Evolutionary conservation across 2,113 vertebrate species (phyloP).

Genomic region (Lepus europaeus): DNA sequence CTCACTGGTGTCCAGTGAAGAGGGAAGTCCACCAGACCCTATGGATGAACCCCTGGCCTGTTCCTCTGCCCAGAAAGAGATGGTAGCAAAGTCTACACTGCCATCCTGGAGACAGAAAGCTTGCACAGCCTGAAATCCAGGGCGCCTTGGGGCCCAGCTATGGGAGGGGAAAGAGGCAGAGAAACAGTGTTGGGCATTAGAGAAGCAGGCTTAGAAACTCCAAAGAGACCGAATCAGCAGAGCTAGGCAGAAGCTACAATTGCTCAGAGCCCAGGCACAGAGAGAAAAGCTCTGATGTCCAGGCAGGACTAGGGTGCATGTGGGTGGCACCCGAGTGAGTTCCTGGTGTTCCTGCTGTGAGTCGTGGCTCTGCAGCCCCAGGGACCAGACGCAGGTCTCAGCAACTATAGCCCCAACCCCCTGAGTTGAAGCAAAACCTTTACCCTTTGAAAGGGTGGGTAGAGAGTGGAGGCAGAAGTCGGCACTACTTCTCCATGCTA

Average conservation of each 20-base stretch:
- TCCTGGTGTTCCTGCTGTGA: background rate
- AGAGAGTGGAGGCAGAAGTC: too few species aligned
- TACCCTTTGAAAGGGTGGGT: background rate
- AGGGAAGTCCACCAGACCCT: too few species aligned
- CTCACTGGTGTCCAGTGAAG: background rate
- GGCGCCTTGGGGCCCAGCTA: rapidly evolving
- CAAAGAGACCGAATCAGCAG: background rate
- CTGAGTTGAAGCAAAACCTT: background rate
- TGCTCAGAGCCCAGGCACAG: background rate
- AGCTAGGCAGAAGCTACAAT: background rate
- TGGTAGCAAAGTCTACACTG: background rate
- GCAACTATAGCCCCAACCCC: background rate
- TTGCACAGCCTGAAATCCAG: background rate
- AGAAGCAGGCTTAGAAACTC: background rate
- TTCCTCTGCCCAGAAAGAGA: background rate
- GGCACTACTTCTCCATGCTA: background rate
- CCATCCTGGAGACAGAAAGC: background rate
- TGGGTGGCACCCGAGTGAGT: background rate
- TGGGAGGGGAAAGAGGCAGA: background rate
- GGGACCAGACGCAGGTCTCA: background rate
- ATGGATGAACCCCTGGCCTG: rapidly evolving
- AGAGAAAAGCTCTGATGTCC: background rate
- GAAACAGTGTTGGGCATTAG: background rate
- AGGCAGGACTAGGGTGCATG: background rate
- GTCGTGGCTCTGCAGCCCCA: background rate